Evolutionary conservation across 2,113 vertebrate species (phyloP), one percentile per base, ranked within the genome.

Genomic region (Otocyon megalotis): DNA sequence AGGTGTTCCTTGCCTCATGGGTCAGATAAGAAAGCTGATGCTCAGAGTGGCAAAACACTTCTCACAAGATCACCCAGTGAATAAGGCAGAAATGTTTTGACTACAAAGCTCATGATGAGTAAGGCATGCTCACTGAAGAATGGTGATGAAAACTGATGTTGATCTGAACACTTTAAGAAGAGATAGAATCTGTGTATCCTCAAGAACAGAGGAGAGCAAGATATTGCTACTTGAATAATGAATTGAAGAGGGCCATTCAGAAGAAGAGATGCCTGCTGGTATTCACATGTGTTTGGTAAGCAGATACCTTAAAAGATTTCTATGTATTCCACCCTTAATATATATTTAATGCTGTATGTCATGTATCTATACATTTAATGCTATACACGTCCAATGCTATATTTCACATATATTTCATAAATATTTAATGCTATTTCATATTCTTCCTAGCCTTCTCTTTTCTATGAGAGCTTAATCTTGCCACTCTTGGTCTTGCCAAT

Each of bases 101-200:
- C 6, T 10, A 12, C 26, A 80, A 5, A 20, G 67, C 4, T 14
- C 48, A 22, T 0, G 30, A 14, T 9, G 15, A 48, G 24, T 0
- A 20, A 48, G 37, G 3, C 28, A 24, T 56, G 17, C 8, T 56
- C n/a, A 5, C n/a, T 17, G 54, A 37, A 28, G 60, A 50, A 32
- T 5, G 56, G 9, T 2, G 0, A 15, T 7, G 50, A 63, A 19
- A 14, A n/a, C 53, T 60, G 32, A 13, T 3, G 60, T 0, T 67
- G 43, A 35, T 11, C 48, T 13, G 28, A 17, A 54, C 30, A 14
- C 50, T 65, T n/a, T 12, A 30, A 63, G 67, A 56, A 88, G 48
- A 56, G 67, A 19, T 30, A 10, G 53, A 16, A 26, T 67, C 48
- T 74, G 16, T 4, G 0, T 60, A 19, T 89, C 48, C 35, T 81